Base-by-base conservation (phyloP, 2,797 vertebrate genomes). In the Periophthalmus magnuspinnatus region DNA sequence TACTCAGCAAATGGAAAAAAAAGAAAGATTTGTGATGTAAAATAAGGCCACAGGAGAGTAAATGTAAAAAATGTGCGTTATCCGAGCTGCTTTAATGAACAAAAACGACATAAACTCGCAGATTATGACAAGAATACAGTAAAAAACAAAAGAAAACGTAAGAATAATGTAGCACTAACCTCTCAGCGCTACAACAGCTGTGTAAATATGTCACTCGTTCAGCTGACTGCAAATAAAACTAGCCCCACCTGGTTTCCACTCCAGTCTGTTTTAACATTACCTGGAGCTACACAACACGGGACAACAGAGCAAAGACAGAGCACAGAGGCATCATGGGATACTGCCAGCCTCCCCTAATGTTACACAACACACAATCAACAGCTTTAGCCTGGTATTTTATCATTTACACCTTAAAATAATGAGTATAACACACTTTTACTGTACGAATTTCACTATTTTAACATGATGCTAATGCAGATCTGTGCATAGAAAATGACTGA, bases 321-420 rank as follows among this genome's bases (percentile, higher is more conserved):
- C 69, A 69, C 33, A 64, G 77, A 75, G 78, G 80, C 72, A 85
- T 82, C 75, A 78, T 81, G 66, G 75, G 81, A 62, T 66, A 68
- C 72, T 78, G 69, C 66, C 74, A 68, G 59, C 54, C 72, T 2
- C 55, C 59, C 0, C 50, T 52, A 52, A 10, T 10, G 52, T 55
- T 22, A 55, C n/a, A 45, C 11, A 14, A n/a, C 7, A 19, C 48
- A 50, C 19, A 19, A 50, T 19, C 48, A 19, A 52, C 6, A 8
- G 6, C 50, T n/a, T n/a, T 52, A n/a, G 19, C 3, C n/a, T 52
- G 52, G 19, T 52, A n/a, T 52, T 52, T 3, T n/a, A n/a, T 8
- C n/a, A 21, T n/a, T 52, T 21, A 21, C n/a, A 52, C 50, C 7
- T 9, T 52, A 21, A 50, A 14, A 45, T 45, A 45, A 52, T 52